Percentiles rank a stretch among this genome's conserved stretches.
These are phyloP conservation scores for Oenanthe melanoleuca DNA, from an alignment of 2,113 vertebrate genomes.

Conservation along the genomic window DNA sequence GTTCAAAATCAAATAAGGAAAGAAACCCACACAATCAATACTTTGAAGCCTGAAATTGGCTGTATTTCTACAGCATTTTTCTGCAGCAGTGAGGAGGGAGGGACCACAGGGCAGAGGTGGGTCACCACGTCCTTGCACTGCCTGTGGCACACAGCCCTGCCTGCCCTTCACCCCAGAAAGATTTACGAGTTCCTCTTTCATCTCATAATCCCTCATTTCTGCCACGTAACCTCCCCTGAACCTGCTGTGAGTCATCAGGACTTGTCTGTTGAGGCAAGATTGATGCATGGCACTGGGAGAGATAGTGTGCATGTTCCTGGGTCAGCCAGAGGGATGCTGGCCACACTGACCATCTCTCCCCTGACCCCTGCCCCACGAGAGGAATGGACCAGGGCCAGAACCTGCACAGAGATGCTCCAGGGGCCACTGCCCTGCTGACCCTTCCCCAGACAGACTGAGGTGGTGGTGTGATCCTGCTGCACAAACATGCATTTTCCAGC, in stretches of 20 bases:
- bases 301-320: background rate
- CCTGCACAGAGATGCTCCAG: background rate
- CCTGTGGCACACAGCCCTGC: background rate
- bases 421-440: accelerated
- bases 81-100: background rate
- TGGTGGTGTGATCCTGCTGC: accelerated
- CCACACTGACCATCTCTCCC: background rate
- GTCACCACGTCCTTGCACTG: background rate
- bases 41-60: background rate
- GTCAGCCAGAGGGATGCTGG: background rate
- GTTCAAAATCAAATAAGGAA: background rate
- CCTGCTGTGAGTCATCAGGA: background rate
- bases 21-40: background rate
- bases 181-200: background rate
- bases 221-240: background rate
- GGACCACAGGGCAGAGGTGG: background rate
- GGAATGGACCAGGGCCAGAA: background rate
- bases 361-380: background rate
- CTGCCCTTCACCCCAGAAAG: background rate
- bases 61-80: background rate
- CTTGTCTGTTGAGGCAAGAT: background rate
- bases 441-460: background rate
- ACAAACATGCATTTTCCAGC: background rate
- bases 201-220: background rate
- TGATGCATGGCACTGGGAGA: background rate